A percentile compares a stretch with the other conserved stretches of the same genome.
These are phyloP conservation scores for Triops cancriformis DNA, from an alignment of 1,140 invertebrate species.

Conservation along the genomic window DNA sequence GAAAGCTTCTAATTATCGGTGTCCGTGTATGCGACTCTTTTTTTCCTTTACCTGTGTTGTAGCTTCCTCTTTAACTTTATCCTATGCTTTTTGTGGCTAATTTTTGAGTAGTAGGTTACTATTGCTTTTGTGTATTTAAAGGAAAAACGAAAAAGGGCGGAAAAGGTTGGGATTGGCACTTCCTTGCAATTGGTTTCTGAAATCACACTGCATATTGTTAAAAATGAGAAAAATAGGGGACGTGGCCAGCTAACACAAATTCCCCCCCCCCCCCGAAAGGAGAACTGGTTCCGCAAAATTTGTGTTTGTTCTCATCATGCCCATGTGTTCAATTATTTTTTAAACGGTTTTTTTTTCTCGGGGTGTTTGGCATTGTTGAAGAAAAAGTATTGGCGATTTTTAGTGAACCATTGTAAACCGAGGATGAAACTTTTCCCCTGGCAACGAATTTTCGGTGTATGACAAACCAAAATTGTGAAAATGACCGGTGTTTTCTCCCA, in stretches of 20 bases:
- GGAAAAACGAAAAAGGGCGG: background rate
- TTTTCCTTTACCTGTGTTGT: background rate
- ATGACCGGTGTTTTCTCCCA: constrained; percentile 10
- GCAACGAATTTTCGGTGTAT: constrained; percentile 1
- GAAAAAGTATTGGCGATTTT: background rate
- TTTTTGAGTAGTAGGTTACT: background rate
- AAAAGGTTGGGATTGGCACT: constrained; percentile 5
- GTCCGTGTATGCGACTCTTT: background rate
- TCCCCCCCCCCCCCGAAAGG: no score
- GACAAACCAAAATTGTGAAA: background rate
- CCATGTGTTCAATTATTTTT: background rate
- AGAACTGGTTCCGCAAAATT: constrained; percentile 1
- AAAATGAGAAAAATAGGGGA: no score
- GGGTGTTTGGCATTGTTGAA: no score
- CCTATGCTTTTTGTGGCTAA: constrained; percentile 5
- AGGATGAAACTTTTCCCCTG: background rate
- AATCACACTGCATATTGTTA: background rate
- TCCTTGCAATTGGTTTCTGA: constrained; percentile 13
- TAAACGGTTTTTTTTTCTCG: background rate
- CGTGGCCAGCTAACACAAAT: no score
- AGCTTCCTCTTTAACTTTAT: background rate
- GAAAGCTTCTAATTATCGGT: background rate
- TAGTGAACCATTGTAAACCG: background rate
- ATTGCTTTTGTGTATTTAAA: background rate
- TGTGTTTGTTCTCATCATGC: background rate